Base-by-base conservation (phyloP, 2,797 vertebrate genomes). In the Oophaga sylvatica region DNA sequence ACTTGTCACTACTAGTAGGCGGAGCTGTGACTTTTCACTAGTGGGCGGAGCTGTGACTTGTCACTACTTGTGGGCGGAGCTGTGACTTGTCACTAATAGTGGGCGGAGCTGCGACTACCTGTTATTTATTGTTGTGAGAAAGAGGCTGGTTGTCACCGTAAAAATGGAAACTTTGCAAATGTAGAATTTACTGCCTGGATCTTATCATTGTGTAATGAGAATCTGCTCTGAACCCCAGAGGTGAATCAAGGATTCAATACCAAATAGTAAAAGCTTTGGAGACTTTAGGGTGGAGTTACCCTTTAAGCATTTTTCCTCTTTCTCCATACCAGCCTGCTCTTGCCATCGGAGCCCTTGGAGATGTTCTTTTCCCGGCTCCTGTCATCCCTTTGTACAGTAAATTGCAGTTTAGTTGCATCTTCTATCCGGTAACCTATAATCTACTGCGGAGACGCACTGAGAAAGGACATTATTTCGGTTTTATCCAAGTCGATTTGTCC, bases 361-460 rank as follows among this genome's bases (percentile, higher is more conserved):
- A 35, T 62, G 60, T 83, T 59, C 31, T 62, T 48, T n/a, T 63
- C 0, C 12, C 12, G 4, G 11, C 48, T 45, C 67, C 35, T 20
- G 22, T 63, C 83, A 75, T 26, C 31, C 7, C 57, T 53, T 20
- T 75, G 56, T 56, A 53, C 75, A 77, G 45, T 17, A 45, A 31
- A 71, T 87, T 87, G 16, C n/a, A 60, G 31, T 41, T 56, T 73
- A n/a, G 85, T 60, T 19, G 31, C 15, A 45, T 53, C 15, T 60
- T 70, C 53, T 8, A 53, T 48, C 78, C 35, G 2, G 78, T 80
- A 80, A 87, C 78, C 45, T 87, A 60, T 87, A 87, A 87, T 87
- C 78, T 71, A 5, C 35, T 12, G 67, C 85, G 12, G 65, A 11
- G 65, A n/a, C 67, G 15, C 22, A 7, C 65, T 26, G 31, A 48